Base-by-base conservation (phyloP, 2,113 vertebrate species). In the Cynocephalus volans region DNA sequence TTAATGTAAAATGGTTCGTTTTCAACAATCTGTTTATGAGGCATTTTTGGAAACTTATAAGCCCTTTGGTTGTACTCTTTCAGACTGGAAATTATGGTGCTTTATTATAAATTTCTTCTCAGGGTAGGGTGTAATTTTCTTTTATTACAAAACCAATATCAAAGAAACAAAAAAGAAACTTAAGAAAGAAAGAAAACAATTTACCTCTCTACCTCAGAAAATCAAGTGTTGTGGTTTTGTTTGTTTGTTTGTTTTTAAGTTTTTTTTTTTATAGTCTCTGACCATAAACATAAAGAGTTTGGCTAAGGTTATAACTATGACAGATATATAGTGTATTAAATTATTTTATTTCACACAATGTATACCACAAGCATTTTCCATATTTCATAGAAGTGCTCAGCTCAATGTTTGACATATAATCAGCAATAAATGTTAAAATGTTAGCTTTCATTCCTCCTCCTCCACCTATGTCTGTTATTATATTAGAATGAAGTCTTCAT, bases 91-190 rank as follows among this genome's bases (percentile, higher is more conserved):
- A 70, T 93, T 72, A 82, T 33, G 41, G 33, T 19, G 9, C 50
- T 94, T 97, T 72, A 89, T 88, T 89, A 67, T 50, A 94, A 36
- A 89, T 90, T 87, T 95, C 8, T 89, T 96, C 36, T 92, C 31
- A 41, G 33, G 88, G 79, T 64, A 65, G 45, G 10, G 50, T 50
- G 17, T 79, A 64, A 93, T 96, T 95, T 96, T 86, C 28, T 86
- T 96, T 97, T 92, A 82, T 89, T 93, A 88, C 9, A 82, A 93
- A 97, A 91, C 24, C 21, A 77, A 60, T 89, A 52, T 65, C n/a
- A 82, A 97, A 89, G 31, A 76, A 91, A 62, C 31, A 91, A 62
- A 81, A 65, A 79, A 33, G 60, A 86, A 95, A n/a, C 15, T 56
- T 33, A 95, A 82, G 26, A 64, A 54, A 73, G 11, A 60, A 90